Conservation (phyloP, 1,140 invertebrate genomes). For the Camponotus floridanus region DNA sequence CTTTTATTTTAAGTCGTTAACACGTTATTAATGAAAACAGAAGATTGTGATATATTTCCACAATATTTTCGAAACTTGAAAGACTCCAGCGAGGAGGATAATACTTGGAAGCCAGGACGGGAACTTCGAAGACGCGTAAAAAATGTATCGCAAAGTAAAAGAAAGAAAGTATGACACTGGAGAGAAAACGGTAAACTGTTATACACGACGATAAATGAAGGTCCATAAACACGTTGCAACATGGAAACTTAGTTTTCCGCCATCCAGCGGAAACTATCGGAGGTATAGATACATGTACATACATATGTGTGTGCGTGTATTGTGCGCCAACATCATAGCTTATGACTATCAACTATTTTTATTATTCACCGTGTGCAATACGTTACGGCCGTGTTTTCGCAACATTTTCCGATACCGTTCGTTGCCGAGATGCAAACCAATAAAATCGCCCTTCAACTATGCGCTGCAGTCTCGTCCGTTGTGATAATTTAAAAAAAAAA, state of each 20-base stretch:
- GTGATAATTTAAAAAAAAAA: slow-evolving; percentile 26
- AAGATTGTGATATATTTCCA: not conserved
- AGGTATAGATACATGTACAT: slow-evolving; percentile 7
- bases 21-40: not conserved
- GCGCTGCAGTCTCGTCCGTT: not conserved
- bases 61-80: not conserved
- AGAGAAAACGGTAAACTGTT: slow-evolving; percentile 13
- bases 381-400: slow-evolving; percentile 42
- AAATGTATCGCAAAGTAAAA: not conserved
- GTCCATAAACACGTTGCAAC: slow-evolving; percentile 22
- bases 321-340: slow-evolving; percentile 28
- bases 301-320: not conserved
- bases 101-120: not conserved
- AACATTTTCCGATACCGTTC: slow-evolving; percentile 54
- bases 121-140: slow-evolving; percentile 24
- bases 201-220: slow-evolving; percentile 33
- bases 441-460: slow-evolving; percentile 29
- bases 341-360: slow-evolving; percentile 61
- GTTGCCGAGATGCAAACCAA: slow-evolving; percentile 22
- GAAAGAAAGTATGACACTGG: not conserved
- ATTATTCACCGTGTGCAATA: slow-evolving; percentile 50
- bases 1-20: not conserved
- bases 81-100: no score
- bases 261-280: slow-evolving; percentile 42
- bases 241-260: slow-evolving; percentile 30